Conservation (phyloP, 2,888 invertebrate species). For the Antitype chi region DNA sequence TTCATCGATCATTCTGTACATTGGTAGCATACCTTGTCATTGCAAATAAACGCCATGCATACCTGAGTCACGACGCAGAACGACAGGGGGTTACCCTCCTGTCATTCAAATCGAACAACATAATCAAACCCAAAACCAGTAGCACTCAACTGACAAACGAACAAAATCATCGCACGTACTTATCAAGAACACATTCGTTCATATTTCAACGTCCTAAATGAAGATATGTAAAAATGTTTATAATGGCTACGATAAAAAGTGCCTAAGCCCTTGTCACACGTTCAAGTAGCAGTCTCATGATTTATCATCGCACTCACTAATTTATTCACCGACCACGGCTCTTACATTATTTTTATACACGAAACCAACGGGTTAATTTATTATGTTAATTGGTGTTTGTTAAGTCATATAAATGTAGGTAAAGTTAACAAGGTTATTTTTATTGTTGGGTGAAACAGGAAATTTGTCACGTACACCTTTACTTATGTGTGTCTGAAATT, state of each 20-base stretch:
- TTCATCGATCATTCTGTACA: conserved; percentile 19
- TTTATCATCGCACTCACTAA: conserved; percentile 70
- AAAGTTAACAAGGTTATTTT: conserved; percentile 55
- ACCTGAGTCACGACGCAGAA: conserved; percentile 36
- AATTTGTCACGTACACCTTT: conserved; percentile 29
- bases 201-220: conserved; percentile 60
- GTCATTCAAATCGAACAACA: conserved; percentile 52
- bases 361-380: conserved; percentile 76
- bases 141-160: conserved; percentile 51
- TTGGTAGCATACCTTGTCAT: conserved; percentile 10
- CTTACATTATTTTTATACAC: conserved; percentile 73
- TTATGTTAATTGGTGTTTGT: conserved; percentile 79
- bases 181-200: conserved; percentile 55
- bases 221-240: conserved; percentile 59
- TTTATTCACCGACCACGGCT: conserved; percentile 68
- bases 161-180: conserved; percentile 59
- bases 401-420: conserved; percentile 68
- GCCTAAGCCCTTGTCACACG: conserved; percentile 60
- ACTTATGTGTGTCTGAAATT: conserved; percentile 9
- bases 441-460: conserved; percentile 42
- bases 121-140: conserved; percentile 53
- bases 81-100: conserved; percentile 28
- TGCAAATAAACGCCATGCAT: conserved; percentile 38
- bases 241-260: conserved; percentile 52
- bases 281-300: conserved; percentile 66